Evolutionary conservation across 2,113 vertebrate species (phyloP).

Genomic region (Trematomus loennbergii): DNA sequence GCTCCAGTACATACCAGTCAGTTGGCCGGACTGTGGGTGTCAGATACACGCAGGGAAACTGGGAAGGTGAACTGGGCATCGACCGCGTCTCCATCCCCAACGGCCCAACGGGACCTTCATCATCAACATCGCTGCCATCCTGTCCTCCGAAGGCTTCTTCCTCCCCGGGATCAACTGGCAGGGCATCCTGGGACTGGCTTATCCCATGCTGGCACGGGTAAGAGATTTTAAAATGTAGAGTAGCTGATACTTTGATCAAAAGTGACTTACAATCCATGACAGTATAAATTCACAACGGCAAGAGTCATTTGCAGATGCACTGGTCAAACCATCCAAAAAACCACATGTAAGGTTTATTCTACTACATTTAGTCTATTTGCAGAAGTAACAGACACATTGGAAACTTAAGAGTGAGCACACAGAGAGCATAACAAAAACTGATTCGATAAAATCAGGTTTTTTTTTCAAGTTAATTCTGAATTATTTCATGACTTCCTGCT

Average conservation of each 20-base stretch:
- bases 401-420: too few relatives aligned
- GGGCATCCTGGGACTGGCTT: slow-evolving; percentile 95
- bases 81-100: slow-evolving; percentile 89
- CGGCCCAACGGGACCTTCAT: slow-evolving; percentile 85
- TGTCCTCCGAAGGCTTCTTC: slow-evolving; percentile 93
- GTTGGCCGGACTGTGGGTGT: slow-evolving; percentile 85
- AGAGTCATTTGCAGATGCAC: too few relatives aligned
- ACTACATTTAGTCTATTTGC: too few relatives aligned
- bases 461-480: too few relatives aligned
- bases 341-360: too few relatives aligned
- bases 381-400: too few relatives aligned
- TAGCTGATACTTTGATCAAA: background rate
- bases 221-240: slow-evolving; percentile 39
- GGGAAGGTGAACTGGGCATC: slow-evolving; percentile 91
- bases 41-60: slow-evolving; percentile 95
- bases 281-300: too few relatives aligned
- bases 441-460: too few relatives aligned
- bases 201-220: slow-evolving; percentile 91
- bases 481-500: slow-evolving; percentile 1
- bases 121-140: slow-evolving; percentile 92
- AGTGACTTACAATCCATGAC: background rate
- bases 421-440: too few relatives aligned
- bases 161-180: slow-evolving; percentile 94
- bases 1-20: slow-evolving; percentile 88
- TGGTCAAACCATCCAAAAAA: too few relatives aligned